Conservation (phyloP, 2,797 vertebrate genomes). For the Tragopan temminckii region DNA sequence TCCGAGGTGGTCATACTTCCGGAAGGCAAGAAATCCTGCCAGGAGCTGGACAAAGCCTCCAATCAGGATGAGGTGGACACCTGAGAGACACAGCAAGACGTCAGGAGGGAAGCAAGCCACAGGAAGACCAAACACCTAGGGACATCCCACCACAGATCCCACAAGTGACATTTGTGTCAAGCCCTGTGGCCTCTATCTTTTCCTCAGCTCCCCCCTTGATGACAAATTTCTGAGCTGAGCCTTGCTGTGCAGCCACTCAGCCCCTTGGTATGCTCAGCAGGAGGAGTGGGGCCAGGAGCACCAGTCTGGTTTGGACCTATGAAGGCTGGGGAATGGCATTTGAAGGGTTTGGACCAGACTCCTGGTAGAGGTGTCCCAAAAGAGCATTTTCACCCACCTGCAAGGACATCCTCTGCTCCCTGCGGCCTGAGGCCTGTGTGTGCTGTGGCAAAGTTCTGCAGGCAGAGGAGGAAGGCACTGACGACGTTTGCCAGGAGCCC, state of each 20-base stretch:
- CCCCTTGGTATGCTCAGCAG: rapidly evolving
- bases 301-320: background rate
- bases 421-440: slow-evolving; percentile 75
- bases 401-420: slow-evolving; percentile 86
- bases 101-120: background rate
- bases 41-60: slow-evolving; percentile 90
- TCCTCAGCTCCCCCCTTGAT: background rate
- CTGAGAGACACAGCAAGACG: slow-evolving; percentile 57
- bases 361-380: too few relatives aligned
- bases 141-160: rapidly evolving
- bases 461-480: slow-evolving; percentile 89
- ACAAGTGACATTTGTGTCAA: background rate
- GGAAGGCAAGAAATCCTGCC: slow-evolving; percentile 89
- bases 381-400: slow-evolving; percentile 78
- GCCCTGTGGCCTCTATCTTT: background rate
- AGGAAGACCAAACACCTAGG: background rate
- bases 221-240: background rate
- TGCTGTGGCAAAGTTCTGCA: slow-evolving; percentile 86
- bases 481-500: slow-evolving; percentile 90
- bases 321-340: background rate
- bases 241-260: rapidly evolving
- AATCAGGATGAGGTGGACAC: slow-evolving; percentile 90
- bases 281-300: background rate
- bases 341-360: background rate
- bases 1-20: slow-evolving; percentile 91